Conservation (phyloP, 2,888 invertebrate species). For the Slavum lentiscoides region DNA sequence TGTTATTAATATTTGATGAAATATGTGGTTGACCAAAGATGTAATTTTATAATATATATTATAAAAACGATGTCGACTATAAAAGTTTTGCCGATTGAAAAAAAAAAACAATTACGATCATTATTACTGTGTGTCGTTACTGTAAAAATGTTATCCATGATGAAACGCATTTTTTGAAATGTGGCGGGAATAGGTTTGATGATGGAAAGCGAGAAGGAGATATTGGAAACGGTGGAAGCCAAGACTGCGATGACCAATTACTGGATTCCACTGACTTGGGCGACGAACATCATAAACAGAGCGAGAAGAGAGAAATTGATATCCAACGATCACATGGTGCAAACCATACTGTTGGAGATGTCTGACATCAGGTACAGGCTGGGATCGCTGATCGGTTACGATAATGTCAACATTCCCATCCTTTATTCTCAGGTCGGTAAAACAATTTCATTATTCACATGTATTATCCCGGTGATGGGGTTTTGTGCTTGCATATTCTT, state of each 20-base stretch:
- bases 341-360: slow-evolving; percentile 84
- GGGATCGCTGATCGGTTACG: slow-evolving; percentile 85
- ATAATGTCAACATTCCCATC: slow-evolving; percentile 88
- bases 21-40: not conserved
- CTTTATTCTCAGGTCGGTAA: slow-evolving; percentile 82
- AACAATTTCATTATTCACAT: slow-evolving; percentile 8
- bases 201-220: slow-evolving; percentile 88
- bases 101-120: not conserved
- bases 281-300: slow-evolving; percentile 86
- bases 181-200: slow-evolving; percentile 70
- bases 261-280: slow-evolving; percentile 94
- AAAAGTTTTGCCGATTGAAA: not conserved
- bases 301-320: slow-evolving; percentile 84
- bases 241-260: slow-evolving; percentile 90
- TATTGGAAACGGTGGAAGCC: slow-evolving; percentile 86
- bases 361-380: slow-evolving; percentile 84
- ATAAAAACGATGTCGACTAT: not conserved
- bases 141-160: slow-evolving; percentile 9
- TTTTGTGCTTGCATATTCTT: slow-evolving; percentile 20
- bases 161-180: slow-evolving; percentile 34
- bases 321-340: slow-evolving; percentile 87
- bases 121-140: not conserved
- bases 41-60: too few species aligned
- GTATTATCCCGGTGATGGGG: not conserved
- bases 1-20: not conserved